A percentile compares a stretch with the other conserved stretches of the same genome.
Conservation (phyloP, 2,888 invertebrate species). For the Drosophila anceps region DNA sequence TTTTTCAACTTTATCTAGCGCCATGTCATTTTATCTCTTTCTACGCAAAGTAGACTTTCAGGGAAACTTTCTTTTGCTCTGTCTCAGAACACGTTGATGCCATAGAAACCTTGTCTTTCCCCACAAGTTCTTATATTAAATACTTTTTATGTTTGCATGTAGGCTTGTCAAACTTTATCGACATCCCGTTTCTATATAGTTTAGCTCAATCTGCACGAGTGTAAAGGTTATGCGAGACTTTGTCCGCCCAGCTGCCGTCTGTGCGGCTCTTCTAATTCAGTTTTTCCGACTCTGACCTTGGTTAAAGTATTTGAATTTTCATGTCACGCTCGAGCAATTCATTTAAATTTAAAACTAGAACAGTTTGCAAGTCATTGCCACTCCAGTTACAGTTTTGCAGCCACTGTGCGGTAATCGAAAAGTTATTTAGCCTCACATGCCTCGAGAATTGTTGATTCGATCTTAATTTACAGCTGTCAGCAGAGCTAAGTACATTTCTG, state of each 20-base stretch:
- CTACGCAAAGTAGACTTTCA: neutral
- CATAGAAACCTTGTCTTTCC: neutral
- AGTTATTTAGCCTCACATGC: neutral
- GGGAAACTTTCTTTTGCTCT: neutral
- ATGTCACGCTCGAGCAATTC: slow-evolving; percentile 8
- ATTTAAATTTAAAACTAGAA: slow-evolving; percentile 9
- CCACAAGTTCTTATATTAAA: slow-evolving; percentile 1
- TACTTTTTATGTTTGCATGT: neutral
- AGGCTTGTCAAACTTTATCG: slow-evolving; percentile 1
- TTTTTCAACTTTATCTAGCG: neutral
- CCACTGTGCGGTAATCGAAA: neutral
- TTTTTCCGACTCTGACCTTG: slow-evolving; percentile 1
- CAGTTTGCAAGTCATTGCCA: slow-evolving; percentile 5
- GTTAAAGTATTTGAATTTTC: neutral
- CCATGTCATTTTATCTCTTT: neutral
- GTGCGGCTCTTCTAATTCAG: neutral
- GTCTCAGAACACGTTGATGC: neutral
- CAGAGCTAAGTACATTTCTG: neutral
- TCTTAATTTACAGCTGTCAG: neutral
- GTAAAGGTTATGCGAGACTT: neutral
- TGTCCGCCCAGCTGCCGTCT: neutral
- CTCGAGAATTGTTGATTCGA: neutral
- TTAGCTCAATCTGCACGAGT: neutral
- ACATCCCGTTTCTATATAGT: neutral
- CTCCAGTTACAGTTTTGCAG: neutral